Evolutionary conservation across 2,797 vertebrate species (phyloP).

Genomic region (Halcyon leucocephala): DNA sequence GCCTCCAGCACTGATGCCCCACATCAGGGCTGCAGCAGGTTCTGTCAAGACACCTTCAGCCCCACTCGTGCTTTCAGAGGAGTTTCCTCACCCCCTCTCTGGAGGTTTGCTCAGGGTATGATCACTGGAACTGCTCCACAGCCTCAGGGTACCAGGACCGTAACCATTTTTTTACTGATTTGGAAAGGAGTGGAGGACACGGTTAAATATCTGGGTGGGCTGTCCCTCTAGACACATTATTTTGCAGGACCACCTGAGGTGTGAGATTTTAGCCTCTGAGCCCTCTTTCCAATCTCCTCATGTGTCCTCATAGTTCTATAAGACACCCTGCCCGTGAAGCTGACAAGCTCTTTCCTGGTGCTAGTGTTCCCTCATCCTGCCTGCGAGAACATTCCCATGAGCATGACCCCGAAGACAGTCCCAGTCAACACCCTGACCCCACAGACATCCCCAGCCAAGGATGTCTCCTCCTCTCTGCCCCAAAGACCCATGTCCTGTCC

Average conservation of each 20-base stretch:
- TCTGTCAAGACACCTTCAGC: neutral
- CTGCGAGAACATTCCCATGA: neutral
- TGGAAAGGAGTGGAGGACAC: neutral
- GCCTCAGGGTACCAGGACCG: neutral
- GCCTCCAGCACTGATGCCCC: neutral
- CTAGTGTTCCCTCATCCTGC: neutral
- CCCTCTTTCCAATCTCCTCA: neutral
- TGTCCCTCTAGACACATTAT: neutral
- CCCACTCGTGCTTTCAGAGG: accelerated
- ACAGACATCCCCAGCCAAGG: neutral
- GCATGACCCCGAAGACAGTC: neutral
- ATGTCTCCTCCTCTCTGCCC: neutral
- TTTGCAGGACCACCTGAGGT: neutral
- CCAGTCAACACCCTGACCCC: neutral
- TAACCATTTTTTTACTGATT: neutral
- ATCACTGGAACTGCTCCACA: neutral
- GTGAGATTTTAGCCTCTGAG: neutral
- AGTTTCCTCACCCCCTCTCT: neutral
- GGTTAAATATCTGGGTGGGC: neutral
- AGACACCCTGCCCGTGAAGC: neutral
- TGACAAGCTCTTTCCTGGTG: neutral
- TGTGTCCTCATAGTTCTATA: neutral
- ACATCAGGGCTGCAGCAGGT: neutral
- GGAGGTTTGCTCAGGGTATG: accelerated
- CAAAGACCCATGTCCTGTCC: neutral